Evolutionary conservation across 2,888 invertebrate species (phyloP), one percentile per base, ranked within the genome.

Genomic region (Melitaea athalia): DNA sequence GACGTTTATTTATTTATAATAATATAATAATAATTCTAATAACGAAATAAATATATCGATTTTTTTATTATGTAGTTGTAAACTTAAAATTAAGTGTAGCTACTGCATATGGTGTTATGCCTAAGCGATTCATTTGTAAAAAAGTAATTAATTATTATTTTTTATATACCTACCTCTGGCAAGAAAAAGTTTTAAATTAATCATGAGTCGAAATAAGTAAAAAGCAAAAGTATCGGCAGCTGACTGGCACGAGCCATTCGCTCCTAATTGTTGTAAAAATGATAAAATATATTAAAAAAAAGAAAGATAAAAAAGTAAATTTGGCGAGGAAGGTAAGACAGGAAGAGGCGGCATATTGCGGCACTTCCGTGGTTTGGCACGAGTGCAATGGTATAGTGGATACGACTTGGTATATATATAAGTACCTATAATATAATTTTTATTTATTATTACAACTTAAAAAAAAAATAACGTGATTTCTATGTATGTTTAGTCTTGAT

Each of bases 281-380:
- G 71, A 73, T 76, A 77, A 79, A 83, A 87, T 88, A 89, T 88
- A 81, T 79, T 76, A 53, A 6, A 53, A 52, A 50, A 52, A 50
- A 38, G 38, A 38, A 15, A 50, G n/a, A 50, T n/a, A n/a, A 50
- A 50, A 52, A 52, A 52, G 52, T 11, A 57, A 57, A 57, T 57
- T 57, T 57, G 15, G 57, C 57, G 42, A 38, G 38, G 52, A 55
- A 57, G 57, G 87, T 86, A 82, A 85, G 86, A 85, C 90, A 88
- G 91, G 91, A 91, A 91, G 91, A 90, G 88, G 88, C 81, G 87
- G 88, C 87, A 84, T 85, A 79, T 85, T 89, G 92, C 78, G 91
- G 91, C 75, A 88, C 88, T 92, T 92, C 92, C 92, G 92, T 76
- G 91, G 90, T 90, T 45, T 45, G 45, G 45, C 14, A 11, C 45